Evolutionary conservation across 2,888 invertebrate species (phyloP).

Genomic region (Mactromeris polynyma): DNA sequence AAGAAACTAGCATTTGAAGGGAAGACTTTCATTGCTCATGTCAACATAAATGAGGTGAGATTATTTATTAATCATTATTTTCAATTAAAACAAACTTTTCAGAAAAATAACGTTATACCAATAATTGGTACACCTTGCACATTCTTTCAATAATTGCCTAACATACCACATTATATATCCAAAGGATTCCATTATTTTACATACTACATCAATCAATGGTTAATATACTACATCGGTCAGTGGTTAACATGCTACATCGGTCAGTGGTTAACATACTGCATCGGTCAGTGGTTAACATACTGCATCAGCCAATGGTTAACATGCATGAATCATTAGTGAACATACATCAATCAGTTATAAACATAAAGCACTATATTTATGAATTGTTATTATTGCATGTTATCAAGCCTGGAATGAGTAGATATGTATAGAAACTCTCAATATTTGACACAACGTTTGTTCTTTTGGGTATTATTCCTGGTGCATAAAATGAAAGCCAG

Average conservation of each 20-base stretch:
- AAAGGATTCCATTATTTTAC: background rate
- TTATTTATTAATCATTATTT: background rate
- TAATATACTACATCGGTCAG: background rate
- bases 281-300: background rate
- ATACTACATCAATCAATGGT: background rate
- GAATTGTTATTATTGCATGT: background rate
- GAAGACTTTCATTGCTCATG: constrained; percentile 98
- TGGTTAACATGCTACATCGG: background rate
- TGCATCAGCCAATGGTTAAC: background rate
- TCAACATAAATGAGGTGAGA: constrained; percentile 95
- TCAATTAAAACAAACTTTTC: background rate
- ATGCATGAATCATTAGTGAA: too few species aligned
- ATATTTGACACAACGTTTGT: too few species aligned
- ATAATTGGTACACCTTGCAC: too few species aligned
- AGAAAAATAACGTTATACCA: background rate
- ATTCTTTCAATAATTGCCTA: too few species aligned
- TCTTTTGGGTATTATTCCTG: too few species aligned
- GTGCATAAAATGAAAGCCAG: too few species aligned
- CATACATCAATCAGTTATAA: too few species aligned
- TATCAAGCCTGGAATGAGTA: background rate
- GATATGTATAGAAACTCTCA: too few species aligned
- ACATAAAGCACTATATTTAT: background rate
- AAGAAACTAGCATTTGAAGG: constrained; percentile 98
- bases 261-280: background rate
- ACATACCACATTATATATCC: too few species aligned